These are phyloP conservation scores for Megaceryle alcyon DNA, from an alignment of 2,797 vertebrate genomes.

Conservation along the genomic window DNA sequence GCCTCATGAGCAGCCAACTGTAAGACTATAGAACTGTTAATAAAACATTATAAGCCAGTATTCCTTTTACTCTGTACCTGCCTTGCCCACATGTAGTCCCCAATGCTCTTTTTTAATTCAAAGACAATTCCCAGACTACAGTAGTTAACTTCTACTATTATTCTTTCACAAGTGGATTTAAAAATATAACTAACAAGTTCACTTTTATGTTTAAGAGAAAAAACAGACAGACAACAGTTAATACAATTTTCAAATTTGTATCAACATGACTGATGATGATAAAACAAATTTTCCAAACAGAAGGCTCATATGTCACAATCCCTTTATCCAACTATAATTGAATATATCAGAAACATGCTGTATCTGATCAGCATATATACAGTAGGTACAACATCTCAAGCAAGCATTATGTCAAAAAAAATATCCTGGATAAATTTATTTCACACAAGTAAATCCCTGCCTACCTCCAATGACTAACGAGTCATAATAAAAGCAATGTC, in stretches of 20 bases:
- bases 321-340: neutral
- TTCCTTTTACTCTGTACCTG: neutral
- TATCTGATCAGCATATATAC: neutral
- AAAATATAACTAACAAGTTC: neutral
- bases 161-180: neutral
- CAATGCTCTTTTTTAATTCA: neutral
- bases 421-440: neutral
- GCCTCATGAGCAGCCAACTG: neutral
- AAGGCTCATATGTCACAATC: neutral
- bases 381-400: neutral
- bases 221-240: neutral
- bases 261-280: neutral
- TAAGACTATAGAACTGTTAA: neutral
- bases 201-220: neutral
- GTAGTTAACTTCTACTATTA: neutral
- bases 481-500: neutral
- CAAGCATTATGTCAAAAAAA: neutral
- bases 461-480: neutral
- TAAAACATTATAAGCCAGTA: neutral
- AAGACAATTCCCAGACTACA: neutral
- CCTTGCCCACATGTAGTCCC: neutral
- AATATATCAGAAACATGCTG: neutral
- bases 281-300: neutral
- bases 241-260: neutral
- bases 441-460: neutral